These are phyloP conservation scores for Enteromius radiatus DNA, from an alignment of 2,797 vertebrate genomes.

Conservation along the genomic window DNA sequence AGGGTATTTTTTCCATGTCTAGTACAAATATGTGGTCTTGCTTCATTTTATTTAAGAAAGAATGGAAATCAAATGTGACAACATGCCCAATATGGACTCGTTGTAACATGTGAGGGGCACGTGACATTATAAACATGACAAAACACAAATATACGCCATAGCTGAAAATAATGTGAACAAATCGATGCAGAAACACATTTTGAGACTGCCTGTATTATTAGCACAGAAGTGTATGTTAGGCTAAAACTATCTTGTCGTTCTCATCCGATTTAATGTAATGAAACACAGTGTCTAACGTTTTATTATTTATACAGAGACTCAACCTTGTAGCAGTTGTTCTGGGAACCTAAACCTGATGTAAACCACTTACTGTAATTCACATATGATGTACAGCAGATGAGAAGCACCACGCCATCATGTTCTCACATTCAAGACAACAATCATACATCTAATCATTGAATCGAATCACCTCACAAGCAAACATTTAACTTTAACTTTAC, in stretches of 20 bases:
- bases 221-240: not conserved
- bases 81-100: not conserved
- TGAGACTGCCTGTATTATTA: not conserved
- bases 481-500: not conserved
- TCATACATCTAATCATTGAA: not conserved
- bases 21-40: not conserved
- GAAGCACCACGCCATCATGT: not conserved
- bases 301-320: not conserved
- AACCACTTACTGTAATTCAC: not conserved
- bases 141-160: too few relatives aligned
- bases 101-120: not conserved
- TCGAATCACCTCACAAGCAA: not conserved
- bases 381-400: not conserved
- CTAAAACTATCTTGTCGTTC: not conserved
- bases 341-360: not conserved
- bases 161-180: not conserved
- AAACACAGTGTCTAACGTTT: not conserved
- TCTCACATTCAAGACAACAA: not conserved
- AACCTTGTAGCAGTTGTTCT: not conserved
- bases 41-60: not conserved
- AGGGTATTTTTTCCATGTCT: not conserved
- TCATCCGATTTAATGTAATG: not conserved
- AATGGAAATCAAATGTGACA: not conserved
- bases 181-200: not conserved
- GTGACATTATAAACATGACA: too few relatives aligned